These are phyloP conservation scores for Temnothorax nylanderi DNA, from an alignment of 1,140 invertebrate species.

Conservation along the genomic window DNA sequence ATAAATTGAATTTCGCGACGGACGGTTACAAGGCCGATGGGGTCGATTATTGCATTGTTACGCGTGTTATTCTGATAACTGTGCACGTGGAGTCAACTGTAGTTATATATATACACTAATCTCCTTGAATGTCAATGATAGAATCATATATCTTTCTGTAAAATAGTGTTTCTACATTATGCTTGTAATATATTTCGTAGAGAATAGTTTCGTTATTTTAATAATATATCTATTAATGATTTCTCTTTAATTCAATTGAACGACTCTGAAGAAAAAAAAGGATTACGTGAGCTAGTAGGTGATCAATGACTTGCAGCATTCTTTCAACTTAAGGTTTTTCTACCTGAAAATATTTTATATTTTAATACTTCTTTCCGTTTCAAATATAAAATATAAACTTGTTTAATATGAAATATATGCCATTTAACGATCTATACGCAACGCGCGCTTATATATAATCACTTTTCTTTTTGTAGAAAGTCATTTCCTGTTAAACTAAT, in stretches of 20 bases:
- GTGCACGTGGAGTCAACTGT: conserved; percentile 18
- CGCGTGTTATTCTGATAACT: conserved; percentile 39
- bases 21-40: conserved; percentile 46
- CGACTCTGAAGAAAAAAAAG: not conserved
- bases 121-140: not conserved
- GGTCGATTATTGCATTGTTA: conserved; percentile 52
- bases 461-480: not conserved
- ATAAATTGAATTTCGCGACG: conserved; percentile 58
- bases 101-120: not conserved
- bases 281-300: not conserved
- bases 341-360: not conserved
- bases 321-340: not conserved
- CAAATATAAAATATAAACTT: not conserved
- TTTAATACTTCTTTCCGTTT: not conserved
- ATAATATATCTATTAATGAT: not conserved
- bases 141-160: not conserved
- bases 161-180: not conserved
- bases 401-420: not conserved
- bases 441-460: not conserved
- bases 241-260: not conserved
- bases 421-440: not conserved
- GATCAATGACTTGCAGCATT: not conserved
- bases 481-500: not conserved
- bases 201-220: not conserved
- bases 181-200: not conserved